These are phyloP conservation scores for Mesorhabditis sp. DNA, from an alignment of 2,888 invertebrate species.

Conservation along the genomic window DNA sequence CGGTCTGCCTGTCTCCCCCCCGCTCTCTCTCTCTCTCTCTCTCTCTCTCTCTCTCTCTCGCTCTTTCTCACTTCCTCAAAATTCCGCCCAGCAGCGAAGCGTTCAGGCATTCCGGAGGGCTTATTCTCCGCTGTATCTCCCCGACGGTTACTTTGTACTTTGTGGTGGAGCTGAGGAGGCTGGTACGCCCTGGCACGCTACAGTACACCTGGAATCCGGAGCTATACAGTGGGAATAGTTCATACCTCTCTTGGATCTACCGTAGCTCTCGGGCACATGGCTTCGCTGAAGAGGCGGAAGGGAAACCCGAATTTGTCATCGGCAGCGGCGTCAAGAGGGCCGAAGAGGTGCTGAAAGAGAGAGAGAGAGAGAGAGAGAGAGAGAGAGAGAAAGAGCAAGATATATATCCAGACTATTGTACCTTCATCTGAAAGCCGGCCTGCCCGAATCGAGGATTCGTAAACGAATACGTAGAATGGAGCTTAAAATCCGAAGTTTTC, in stretches of 20 bases:
- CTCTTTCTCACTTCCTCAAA: conserved; percentile 72
- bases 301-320: no score
- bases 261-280: conserved; percentile 12
- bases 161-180: conserved; percentile 92
- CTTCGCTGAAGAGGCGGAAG: not conserved
- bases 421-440: no score
- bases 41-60: not conserved
- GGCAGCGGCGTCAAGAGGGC: not conserved
- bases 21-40: not conserved
- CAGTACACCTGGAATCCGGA: conserved; percentile 79
- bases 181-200: conserved; percentile 92
- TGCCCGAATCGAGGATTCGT: no score
- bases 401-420: no score
- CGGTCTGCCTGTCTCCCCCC: not conserved
- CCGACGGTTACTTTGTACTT: conserved; percentile 99
- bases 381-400: not conserved
- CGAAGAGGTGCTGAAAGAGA: not conserved
- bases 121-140: conserved; percentile 84
- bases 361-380: conserved; percentile 9
- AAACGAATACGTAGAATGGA: no score
- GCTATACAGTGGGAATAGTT: not conserved
- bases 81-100: conserved; percentile 96
- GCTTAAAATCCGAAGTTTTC: no score
- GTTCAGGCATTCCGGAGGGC: conserved; percentile 97
- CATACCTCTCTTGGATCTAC: conserved; percentile 8